A percentile compares a stretch with the other conserved stretches of the same genome.
phyloP scores from a whole-genome alignment of 2,797 vertebrate genomes.

The Peromyscus eremicus region DNA sequence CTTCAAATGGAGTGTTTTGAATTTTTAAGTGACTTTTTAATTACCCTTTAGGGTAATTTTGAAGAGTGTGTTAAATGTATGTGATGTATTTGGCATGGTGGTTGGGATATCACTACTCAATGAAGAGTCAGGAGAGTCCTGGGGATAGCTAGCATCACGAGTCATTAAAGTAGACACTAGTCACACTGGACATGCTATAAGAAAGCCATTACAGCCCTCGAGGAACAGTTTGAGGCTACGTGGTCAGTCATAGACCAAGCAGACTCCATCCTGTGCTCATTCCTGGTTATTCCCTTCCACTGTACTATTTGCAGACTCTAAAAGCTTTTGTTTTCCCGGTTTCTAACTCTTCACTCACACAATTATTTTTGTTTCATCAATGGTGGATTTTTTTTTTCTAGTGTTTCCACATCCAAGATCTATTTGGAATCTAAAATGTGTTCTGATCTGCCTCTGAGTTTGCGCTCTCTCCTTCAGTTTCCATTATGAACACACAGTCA shows the following conservation, averaged over 20 bases:
- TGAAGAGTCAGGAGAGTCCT: background rate
- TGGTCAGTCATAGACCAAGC: background rate
- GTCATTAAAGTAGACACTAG: background rate
- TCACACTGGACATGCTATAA: background rate
- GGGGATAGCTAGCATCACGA: background rate
- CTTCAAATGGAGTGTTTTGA: background rate
- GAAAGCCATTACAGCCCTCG: background rate
- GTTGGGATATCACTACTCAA: background rate
- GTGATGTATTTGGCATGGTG: background rate
- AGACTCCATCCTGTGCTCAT: background rate
- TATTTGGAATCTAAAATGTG: conserved; percentile 43
- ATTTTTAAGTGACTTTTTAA: background rate
- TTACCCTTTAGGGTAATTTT: background rate
- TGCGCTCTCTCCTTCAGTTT: background rate
- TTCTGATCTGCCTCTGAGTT: background rate
- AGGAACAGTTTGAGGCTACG: background rate
- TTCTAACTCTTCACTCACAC: conserved; percentile 30
- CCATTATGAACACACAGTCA: background rate
- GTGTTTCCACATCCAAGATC: background rate
- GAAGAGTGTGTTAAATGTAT: background rate
- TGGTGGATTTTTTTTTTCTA: background rate
- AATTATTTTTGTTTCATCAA: conserved; percentile 7
- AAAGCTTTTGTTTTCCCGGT: background rate
- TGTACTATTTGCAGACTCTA: background rate
- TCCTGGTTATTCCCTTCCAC: background rate